Conservation (phyloP, 2,113 vertebrate species). For the Marmota monax region DNA sequence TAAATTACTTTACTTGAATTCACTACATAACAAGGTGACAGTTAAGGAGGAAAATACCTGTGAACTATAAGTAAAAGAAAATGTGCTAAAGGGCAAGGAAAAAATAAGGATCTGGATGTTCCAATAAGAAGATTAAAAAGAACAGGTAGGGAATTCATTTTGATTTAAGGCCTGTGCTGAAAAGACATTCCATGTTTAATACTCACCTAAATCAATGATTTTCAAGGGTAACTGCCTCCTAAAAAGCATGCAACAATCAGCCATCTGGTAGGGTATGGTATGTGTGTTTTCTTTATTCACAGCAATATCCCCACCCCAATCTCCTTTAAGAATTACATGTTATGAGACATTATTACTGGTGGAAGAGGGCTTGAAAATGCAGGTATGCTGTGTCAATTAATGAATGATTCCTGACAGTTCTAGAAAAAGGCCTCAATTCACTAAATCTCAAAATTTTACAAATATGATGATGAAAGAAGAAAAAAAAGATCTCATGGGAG, state of each 20-base stretch:
- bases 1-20: constrained; percentile 26
- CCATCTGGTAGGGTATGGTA: neutral
- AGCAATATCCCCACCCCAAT: neutral
- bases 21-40: neutral
- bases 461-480: neutral
- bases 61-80: neutral
- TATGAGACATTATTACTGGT: neutral
- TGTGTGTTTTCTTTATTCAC: neutral
- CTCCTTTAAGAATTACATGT: neutral
- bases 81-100: neutral
- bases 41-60: constrained; percentile 11
- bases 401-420: constrained; percentile 22
- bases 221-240: neutral
- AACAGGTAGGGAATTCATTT: neutral
- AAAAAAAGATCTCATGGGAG: constrained; percentile 2
- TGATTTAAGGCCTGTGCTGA: neutral
- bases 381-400: neutral
- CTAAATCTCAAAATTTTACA: constrained; percentile 32
- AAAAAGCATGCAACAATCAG: neutral
- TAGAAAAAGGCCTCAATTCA: constrained; percentile 31
- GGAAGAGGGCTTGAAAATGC: neutral
- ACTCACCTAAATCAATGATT: constrained; percentile 1
- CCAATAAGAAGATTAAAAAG: neutral
- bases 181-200: neutral
- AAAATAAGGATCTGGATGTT: neutral